These are phyloP conservation scores for Clostera curtula DNA, from an alignment of 2,888 invertebrate genomes.

Conservation along the genomic window DNA sequence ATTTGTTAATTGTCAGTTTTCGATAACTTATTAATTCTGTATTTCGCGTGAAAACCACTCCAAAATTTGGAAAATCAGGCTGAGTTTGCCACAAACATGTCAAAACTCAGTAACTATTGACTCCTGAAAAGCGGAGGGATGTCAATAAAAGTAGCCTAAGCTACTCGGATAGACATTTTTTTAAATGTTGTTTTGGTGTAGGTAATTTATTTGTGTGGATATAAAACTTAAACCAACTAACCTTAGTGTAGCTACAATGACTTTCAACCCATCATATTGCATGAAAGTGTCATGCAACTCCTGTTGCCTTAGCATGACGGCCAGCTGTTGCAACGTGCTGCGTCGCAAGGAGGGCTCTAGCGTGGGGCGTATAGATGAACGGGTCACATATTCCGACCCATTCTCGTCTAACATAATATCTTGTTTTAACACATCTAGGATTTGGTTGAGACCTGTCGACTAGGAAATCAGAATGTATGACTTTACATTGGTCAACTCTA, in stretches of 20 bases:
- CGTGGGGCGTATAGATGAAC: conserved; percentile 29
- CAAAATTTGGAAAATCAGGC: too few relatives aligned
- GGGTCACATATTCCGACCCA: conserved; percentile 31
- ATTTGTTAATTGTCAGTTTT: too few relatives aligned
- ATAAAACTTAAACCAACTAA: conserved; percentile 14
- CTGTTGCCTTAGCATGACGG: conserved; percentile 78
- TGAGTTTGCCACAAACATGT: too few relatives aligned
- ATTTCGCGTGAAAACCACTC: too few relatives aligned
- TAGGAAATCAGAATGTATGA: too few relatives aligned
- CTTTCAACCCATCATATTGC: conserved; percentile 69
- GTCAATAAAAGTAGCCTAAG: too few relatives aligned
- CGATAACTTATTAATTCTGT: too few relatives aligned
- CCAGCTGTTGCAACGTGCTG: conserved; percentile 79
- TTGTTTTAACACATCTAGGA: conserved; percentile 61
- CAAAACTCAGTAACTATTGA: too few relatives aligned
- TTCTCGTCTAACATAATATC: conserved; percentile 48
- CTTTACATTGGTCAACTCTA: too few relatives aligned
- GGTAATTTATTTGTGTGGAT: conserved; percentile 14
- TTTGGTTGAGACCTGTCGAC: conserved; percentile 54
- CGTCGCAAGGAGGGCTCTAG: conserved; percentile 80
- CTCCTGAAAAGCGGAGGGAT: too few relatives aligned
- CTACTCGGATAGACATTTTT: too few relatives aligned
- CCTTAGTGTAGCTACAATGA: conserved; percentile 57
- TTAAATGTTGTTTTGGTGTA: neutral
- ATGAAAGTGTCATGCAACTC: conserved; percentile 77